Conservation (phyloP, 2,113 vertebrate genomes). For the Ailuropoda melanoleuca region DNA sequence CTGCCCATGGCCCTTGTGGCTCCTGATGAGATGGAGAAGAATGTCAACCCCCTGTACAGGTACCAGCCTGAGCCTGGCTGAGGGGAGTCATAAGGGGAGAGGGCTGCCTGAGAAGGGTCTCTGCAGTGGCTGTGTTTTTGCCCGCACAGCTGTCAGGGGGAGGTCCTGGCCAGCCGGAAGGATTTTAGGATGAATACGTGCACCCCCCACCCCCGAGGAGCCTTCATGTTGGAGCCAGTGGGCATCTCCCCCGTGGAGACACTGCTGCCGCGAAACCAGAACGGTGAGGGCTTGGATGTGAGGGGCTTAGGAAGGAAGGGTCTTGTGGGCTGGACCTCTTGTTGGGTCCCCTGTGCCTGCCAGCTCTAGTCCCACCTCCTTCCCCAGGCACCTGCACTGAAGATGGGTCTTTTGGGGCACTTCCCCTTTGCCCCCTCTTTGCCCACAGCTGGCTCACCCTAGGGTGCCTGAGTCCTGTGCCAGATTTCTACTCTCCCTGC, state of each 20-base stretch:
- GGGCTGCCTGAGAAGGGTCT: background rate
- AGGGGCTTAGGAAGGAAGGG: background rate
- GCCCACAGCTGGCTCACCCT: background rate
- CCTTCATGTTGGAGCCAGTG: conserved; percentile 85
- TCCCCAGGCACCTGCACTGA: background rate
- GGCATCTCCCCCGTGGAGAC: conserved; percentile 49
- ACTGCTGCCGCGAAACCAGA: background rate
- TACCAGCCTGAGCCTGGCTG: conserved; percentile 49
- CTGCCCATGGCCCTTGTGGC: conserved; percentile 90
- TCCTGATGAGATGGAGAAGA: conserved; percentile 88
- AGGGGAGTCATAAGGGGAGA: accelerated
- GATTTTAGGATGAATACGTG: conserved; percentile 93
- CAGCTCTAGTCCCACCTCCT: background rate
- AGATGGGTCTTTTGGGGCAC: background rate
- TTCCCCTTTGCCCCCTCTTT: background rate
- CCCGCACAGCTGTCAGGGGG: conserved; percentile 86
- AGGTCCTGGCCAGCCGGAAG: conserved; percentile 91
- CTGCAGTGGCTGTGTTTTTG: background rate
- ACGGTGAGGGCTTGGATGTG: conserved; percentile 16
- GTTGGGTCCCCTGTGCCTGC: accelerated
- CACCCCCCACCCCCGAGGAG: conserved; percentile 81
- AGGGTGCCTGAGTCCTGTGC: background rate
- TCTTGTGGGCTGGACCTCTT: background rate
- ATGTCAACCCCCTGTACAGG: conserved; percentile 90
- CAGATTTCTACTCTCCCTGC: background rate